Evolutionary conservation across 2,113 vertebrate genomes (phyloP).

Genomic region (Neotoma lepida): DNA sequence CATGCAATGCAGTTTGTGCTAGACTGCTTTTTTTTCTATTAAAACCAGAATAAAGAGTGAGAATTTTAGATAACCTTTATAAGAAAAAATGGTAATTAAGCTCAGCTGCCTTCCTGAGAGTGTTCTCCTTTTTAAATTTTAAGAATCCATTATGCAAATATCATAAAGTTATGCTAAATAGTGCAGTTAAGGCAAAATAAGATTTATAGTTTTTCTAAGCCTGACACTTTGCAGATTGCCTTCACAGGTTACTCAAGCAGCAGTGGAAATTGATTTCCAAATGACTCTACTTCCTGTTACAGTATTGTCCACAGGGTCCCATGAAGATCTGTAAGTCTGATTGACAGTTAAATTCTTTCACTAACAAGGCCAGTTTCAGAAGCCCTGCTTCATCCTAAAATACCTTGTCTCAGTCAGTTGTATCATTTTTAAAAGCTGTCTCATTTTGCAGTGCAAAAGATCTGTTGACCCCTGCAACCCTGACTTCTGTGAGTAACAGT

Average conservation of each 20-base stretch:
- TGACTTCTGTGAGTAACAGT: neutral
- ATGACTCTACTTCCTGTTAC: neutral
- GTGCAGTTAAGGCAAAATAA: neutral
- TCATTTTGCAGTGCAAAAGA: neutral
- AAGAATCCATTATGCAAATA: slow-evolving; percentile 35
- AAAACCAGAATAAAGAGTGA: neutral
- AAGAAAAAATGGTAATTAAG: neutral
- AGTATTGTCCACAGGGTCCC: neutral
- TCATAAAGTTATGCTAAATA: slow-evolving; percentile 41
- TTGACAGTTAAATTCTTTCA: neutral
- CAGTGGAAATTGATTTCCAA: neutral
- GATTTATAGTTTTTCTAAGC: slow-evolving; percentile 23
- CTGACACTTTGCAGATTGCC: neutral
- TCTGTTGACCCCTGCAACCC: neutral
- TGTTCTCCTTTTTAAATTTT: neutral
- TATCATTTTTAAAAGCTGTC: neutral
- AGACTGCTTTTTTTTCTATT: neutral
- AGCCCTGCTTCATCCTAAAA: neutral
- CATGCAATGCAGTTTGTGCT: neutral
- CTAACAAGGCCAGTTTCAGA: too few relatives aligned
- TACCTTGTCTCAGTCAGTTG: neutral
- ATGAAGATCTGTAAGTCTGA: neutral
- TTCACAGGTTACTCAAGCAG: neutral
- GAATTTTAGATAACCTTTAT: neutral
- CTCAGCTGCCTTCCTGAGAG: neutral